Percentiles rank a stretch among this genome's conserved stretches.
Conservation (phyloP, 2,888 invertebrate species). For the Oconnorella tubifera region DNA sequence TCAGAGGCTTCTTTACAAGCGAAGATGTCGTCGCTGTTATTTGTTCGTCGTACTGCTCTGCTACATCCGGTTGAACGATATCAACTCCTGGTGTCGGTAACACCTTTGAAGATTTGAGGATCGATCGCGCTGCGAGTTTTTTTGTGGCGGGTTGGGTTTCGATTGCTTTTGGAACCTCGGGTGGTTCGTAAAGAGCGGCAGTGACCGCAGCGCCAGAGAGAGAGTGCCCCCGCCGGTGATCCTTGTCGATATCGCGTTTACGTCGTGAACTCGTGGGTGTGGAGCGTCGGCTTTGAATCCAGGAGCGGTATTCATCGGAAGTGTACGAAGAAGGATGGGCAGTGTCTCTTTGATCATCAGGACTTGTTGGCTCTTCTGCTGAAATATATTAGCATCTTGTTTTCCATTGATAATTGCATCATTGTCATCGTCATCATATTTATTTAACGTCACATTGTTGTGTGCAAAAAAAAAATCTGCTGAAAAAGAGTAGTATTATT, state of each 20-base stretch:
- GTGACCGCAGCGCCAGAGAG: neutral
- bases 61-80: neutral
- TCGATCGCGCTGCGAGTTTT: conserved; percentile 1
- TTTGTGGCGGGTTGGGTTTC: neutral
- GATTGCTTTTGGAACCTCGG: neutral
- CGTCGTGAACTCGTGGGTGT: conserved; percentile 12
- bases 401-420: no score
- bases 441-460: no score
- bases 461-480: no score
- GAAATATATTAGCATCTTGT: no score
- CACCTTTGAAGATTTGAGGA: neutral
- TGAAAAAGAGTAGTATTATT: no score
- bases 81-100: neutral
- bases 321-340: conserved; percentile 18
- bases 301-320: conserved; percentile 36
- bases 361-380: neutral
- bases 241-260: conserved; percentile 2
- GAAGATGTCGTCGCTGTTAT: neutral
- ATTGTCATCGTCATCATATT: no score
- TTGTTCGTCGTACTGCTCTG: neutral
- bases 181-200: neutral
- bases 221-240: conserved; percentile 5
- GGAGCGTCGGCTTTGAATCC: conserved; percentile 21
- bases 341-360: neutral
- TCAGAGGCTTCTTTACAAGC: conserved; percentile 45